A percentile compares a stretch with the other conserved stretches of the same genome.
These are phyloP conservation scores for Batillaria attramentaria DNA, from an alignment of 1,140 invertebrate genomes.

Conservation along the genomic window DNA sequence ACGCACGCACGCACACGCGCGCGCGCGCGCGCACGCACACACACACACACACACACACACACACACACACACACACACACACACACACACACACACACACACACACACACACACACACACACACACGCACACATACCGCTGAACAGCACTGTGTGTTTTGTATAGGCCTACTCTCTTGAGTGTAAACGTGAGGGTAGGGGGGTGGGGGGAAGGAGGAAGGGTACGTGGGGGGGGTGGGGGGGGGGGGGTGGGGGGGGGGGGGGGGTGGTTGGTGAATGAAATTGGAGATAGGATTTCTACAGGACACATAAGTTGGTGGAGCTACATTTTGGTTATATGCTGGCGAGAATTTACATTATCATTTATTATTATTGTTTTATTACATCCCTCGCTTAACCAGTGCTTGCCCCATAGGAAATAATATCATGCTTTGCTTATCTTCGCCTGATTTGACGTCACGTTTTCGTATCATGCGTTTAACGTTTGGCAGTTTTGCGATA, in stretches of 20 bases:
- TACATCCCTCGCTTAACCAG: too few relatives aligned
- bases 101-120: conserved; percentile 15
- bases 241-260: too few relatives aligned
- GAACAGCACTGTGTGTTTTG: background rate
- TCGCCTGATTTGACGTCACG: too few relatives aligned
- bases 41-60: background rate
- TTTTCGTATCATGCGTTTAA: too few relatives aligned
- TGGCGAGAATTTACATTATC: too few relatives aligned
- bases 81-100: conserved; percentile 6
- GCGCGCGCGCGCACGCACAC: background rate
- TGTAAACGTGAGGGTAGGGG: background rate
- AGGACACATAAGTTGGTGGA: too few relatives aligned
- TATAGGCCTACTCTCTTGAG: background rate
- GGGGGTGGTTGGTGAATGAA: background rate
- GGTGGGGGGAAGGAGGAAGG: background rate
- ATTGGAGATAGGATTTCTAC: background rate
- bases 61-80: background rate
- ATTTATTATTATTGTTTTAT: too few relatives aligned
- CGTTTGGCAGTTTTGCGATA: too few relatives aligned
- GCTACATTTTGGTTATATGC: too few relatives aligned
- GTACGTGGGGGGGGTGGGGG: background rate
- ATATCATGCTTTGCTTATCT: too few relatives aligned
- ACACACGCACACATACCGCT: background rate
- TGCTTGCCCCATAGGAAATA: too few relatives aligned
- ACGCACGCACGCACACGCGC: background rate